phyloP scores from a whole-genome alignment of 2,888 invertebrate species.

The Amblyteles armatorius region DNA sequence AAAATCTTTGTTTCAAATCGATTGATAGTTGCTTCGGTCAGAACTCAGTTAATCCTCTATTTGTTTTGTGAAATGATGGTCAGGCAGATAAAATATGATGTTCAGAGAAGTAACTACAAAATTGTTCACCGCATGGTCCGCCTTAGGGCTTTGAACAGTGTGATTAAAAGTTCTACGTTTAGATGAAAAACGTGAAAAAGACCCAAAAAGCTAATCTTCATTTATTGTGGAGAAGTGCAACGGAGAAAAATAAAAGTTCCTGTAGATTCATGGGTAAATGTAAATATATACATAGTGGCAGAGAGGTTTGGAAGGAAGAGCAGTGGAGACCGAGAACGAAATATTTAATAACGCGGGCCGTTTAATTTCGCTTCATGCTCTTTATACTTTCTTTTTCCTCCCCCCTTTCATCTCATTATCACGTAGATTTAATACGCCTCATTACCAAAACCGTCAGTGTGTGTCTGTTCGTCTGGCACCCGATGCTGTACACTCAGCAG shows the following conservation, averaged over 20 bases:
- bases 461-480: slow-evolving; percentile 28
- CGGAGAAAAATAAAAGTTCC: slow-evolving; percentile 49
- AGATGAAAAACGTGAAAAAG: slow-evolving; percentile 17
- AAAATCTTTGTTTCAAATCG: too few relatives aligned
- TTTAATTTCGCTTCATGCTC: slow-evolving; percentile 53
- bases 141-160: not conserved
- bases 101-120: not conserved
- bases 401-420: slow-evolving; percentile 58
- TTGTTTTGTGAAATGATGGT: too few relatives aligned
- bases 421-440: slow-evolving; percentile 55
- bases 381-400: slow-evolving; percentile 29
- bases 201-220: slow-evolving; percentile 31
- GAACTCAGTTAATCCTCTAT: too few relatives aligned
- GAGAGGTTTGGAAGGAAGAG: slow-evolving; percentile 12
- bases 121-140: not conserved
- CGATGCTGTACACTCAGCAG: slow-evolving; percentile 14
- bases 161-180: slow-evolving; percentile 41
- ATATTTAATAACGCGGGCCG: slow-evolving; percentile 60
- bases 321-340: slow-evolving; percentile 39
- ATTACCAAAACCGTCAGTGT: slow-evolving; percentile 45
- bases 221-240: slow-evolving; percentile 47
- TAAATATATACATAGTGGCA: slow-evolving; percentile 44
- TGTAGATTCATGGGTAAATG: slow-evolving; percentile 58
- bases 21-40: too few relatives aligned
- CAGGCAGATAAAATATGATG: too few relatives aligned